Evolutionary conservation across 2,113 vertebrate genomes (phyloP), one percentile per base, ranked within the genome.

Genomic region (Zapornia atra): DNA sequence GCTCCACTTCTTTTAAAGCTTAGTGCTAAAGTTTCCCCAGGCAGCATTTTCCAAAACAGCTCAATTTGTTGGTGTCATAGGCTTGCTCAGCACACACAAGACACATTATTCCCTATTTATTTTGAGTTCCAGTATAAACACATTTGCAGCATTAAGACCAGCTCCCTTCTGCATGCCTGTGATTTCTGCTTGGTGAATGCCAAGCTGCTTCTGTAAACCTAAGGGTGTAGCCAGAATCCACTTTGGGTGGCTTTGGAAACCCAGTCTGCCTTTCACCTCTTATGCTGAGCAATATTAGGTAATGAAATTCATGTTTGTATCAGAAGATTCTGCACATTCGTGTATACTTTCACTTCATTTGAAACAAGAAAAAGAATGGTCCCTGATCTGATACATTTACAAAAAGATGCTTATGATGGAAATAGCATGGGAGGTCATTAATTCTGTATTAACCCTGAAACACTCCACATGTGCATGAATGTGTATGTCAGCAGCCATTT

Each of bases 71-170:
- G 82, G 94, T 96, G 69, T 97, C 95, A 86, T 80, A 90, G 96
- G n/a, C 73, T 94, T 76, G 86, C 91, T 93, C 80, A 79, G 86
- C 76, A 54, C 91, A 96, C 88, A 91, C 91, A 94, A 92, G 93
- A 88, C 90, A 85, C 88, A 81, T 95, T 95, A 96, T 97, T 96
- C 92, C 66, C 71, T 96, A 90, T 96, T 97, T 96, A 86, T 96
- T 98, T 96, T 97, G 89, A 85, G 95, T 96, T 96, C 91, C 92
- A 96, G 95, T 88, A 96, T 88, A 96, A 97, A 97, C 92, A 82
- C 87, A 96, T 95, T 97, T 97, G 79, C 81, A 94, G 75, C 94
- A 89, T 89, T 92, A 97, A 93, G 75, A 92, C 90, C 68, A 70
- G 81, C 73, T 96, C 77, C 76, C 59, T 66, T 94, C 73, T 86